Percentiles rank a stretch among this genome's conserved stretches.
Conservation (phyloP, 2,888 invertebrate genomes). For the Drosophila suboccidentalis region DNA sequence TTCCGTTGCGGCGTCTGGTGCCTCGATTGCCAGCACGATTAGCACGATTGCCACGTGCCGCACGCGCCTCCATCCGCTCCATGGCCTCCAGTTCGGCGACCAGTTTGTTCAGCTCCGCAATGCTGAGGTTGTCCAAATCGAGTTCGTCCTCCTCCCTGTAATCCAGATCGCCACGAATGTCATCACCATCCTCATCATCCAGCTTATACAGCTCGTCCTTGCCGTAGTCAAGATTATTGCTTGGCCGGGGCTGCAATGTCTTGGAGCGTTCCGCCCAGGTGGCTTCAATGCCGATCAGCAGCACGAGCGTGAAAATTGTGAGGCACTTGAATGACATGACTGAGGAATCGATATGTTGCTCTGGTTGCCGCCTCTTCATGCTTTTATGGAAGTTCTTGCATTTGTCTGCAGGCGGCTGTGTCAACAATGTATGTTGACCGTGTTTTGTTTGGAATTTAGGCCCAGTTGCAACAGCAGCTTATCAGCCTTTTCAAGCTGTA, state of each 20-base stretch:
- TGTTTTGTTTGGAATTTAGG: conserved; percentile 49
- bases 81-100: conserved; percentile 13
- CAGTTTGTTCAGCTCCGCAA: conserved; percentile 22
- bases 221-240: conserved; percentile 34
- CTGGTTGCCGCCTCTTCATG: conserved; percentile 5
- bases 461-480: conserved; percentile 49
- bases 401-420: conserved; percentile 45
- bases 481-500: conserved; percentile 35
- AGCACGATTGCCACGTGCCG: not conserved
- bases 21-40: not conserved
- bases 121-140: not conserved
- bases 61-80: conserved; percentile 14
- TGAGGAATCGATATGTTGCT: conserved; percentile 46
- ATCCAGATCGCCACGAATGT: conserved; percentile 40
- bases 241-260: conserved; percentile 41
- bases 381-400: conserved; percentile 52
- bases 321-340: conserved; percentile 63
- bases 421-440: conserved; percentile 40
- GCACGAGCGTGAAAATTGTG: conserved; percentile 47
- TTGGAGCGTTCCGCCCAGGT: conserved; percentile 25
- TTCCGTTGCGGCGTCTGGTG: conserved; percentile 10
- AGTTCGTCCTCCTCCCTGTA: conserved; percentile 13
- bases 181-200: conserved; percentile 52
- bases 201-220: conserved; percentile 3
- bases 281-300: conserved; percentile 46